Evolutionary conservation across 2,797 vertebrate species (phyloP).

Genomic region (Rhinatrema bivittatum): DNA sequence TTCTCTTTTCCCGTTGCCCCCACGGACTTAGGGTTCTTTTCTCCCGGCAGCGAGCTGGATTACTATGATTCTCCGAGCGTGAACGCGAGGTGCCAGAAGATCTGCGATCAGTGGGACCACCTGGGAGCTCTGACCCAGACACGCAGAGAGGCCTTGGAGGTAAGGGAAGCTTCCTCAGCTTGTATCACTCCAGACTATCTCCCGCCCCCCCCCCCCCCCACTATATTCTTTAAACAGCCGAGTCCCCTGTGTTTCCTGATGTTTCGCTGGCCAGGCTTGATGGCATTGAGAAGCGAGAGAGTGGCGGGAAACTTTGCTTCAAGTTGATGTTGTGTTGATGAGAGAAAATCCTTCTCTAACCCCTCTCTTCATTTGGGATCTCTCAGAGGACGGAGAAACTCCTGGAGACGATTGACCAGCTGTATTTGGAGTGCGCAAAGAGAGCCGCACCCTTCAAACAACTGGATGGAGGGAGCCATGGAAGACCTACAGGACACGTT

Average conservation of each 20-base stretch:
- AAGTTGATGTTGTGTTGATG: neutral
- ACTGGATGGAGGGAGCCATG: constrained; percentile 99
- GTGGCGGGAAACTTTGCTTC: neutral
- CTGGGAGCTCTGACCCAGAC: constrained; percentile 87
- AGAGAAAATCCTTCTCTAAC: constrained; percentile 8
- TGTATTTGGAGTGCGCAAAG: constrained; percentile 95
- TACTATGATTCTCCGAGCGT: constrained; percentile 96
- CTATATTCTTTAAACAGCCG: neutral
- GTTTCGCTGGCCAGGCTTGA: neutral
- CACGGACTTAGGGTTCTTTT: neutral
- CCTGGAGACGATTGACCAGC: constrained; percentile 92
- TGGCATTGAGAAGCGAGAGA: neutral
- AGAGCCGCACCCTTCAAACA: constrained; percentile 96
- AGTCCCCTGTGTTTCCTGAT: neutral
- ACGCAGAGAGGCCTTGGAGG: constrained; percentile 90
- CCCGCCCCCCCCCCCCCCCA: neutral
- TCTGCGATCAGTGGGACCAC: constrained; percentile 95
- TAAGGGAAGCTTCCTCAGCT: constrained; percentile 35
- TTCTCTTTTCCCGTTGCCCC: no score
- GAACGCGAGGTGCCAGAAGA: constrained; percentile 91
- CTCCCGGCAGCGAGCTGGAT: constrained; percentile 80
- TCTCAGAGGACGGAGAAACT: constrained; percentile 89
- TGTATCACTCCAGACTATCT: neutral
- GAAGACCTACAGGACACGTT: constrained; percentile 97
- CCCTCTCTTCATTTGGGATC: neutral